Evolutionary conservation across 2,888 invertebrate species (phyloP), one percentile per base, ranked within the genome.

Genomic region (Hydrotaea diabolus): DNA sequence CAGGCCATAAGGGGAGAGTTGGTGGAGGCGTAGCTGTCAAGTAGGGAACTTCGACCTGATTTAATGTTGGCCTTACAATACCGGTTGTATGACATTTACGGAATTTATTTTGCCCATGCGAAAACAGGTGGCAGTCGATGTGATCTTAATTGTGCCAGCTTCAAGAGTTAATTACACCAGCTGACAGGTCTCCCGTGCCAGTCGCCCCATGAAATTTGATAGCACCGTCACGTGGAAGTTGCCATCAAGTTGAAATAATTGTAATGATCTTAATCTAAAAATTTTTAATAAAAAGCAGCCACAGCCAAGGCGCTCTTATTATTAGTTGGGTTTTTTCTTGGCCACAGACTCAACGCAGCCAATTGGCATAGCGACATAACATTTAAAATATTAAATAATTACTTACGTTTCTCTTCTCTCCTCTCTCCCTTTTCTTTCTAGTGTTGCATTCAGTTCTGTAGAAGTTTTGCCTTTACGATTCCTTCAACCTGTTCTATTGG

Each of bases 321-420:
- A 53, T 69, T 78, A 74, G n/a, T n/a, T n/a, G n/a, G n/a, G n/a
- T 59, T 77, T 78, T 73, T 82, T 39, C 43, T 59, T 75, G 75
- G 59, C 76, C 2, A 55, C 36, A 43, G 23, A 39, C 11, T 36
- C 36, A 8, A 5, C 36, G 36, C 36, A n/a, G 3, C 43, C 15
- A 13, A 11, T 43, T 49, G n/a, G 1, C n/a, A 5, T 7, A 66
- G 21, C 15, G 2, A 31, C 17, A 71, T 21, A 53, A 53, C 13
- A 53, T 53, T 31, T 71, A 53, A 71, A 26, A 36, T n/a, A 36
- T 36, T 36, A 36, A 36, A 36, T 2, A 36, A 17, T 64, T 64
- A 64, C 31, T 36, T 36, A 55, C 53, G 9, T 74, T 23, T 43
- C 46, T 69, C 19, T 9, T n/a, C 64, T 31, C 2, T 26, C 15